Percentiles rank a stretch among this genome's conserved stretches.
Evolutionary conservation across 2,888 invertebrate genomes (phyloP).

Genomic region (Spilosoma lubricipeda): DNA sequence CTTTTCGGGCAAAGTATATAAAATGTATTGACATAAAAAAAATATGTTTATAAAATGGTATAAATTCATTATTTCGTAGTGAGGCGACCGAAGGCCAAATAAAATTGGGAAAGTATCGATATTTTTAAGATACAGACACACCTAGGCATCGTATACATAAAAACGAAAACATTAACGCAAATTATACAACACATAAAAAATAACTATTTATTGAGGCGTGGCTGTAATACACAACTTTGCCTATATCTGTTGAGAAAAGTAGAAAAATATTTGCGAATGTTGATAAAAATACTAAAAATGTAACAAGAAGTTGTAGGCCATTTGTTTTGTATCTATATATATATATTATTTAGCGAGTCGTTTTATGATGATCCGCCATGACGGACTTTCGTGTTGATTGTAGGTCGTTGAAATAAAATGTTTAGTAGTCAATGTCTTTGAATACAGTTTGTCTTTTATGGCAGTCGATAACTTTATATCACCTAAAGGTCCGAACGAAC

Average conservation of each 20-base stretch:
- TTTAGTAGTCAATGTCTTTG: slow-evolving; percentile 4
- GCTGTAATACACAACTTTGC: not conserved
- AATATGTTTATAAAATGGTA: too few species aligned
- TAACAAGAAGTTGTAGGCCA: not conserved
- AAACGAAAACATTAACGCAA: too few species aligned
- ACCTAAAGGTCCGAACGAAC: not conserved
- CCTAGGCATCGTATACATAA: too few species aligned
- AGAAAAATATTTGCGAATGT: not conserved
- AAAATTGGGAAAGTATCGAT: too few species aligned
- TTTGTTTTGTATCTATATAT: slow-evolving; percentile 1
- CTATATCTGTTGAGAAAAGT: not conserved
- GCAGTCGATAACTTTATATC: slow-evolving; percentile 2
- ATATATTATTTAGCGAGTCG: slow-evolving; percentile 8
- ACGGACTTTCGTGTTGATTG: not conserved
- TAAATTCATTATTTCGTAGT: too few species aligned
- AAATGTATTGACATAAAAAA: too few species aligned
- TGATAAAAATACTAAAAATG: not conserved
- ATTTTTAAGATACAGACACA: too few species aligned
- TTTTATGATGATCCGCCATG: slow-evolving; percentile 5
- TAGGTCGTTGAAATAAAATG: slow-evolving; percentile 1
- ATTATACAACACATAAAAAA: too few species aligned
- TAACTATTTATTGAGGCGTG: too few species aligned
- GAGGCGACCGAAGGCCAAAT: too few species aligned
- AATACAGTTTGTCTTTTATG: slow-evolving; percentile 10
- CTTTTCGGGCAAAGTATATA: not conserved